These are phyloP conservation scores for Drosophila nr. fundita DNA, from an alignment of 2,888 invertebrate species.

Conservation along the genomic window DNA sequence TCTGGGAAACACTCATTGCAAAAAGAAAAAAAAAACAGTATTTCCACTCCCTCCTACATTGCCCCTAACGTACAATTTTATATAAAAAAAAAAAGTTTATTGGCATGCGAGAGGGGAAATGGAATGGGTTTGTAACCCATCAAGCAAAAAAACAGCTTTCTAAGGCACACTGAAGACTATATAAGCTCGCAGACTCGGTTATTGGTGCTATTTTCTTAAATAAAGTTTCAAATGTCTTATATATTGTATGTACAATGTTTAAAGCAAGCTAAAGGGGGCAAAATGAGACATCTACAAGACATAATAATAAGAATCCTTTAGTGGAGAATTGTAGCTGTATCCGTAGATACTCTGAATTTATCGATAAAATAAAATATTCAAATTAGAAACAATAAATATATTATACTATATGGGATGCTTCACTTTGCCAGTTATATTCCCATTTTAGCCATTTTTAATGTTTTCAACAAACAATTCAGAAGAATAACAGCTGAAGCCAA, in stretches of 20 bases:
- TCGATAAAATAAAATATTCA: background rate
- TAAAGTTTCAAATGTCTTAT: background rate
- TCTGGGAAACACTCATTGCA: slow-evolving; percentile 6
- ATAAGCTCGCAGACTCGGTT: background rate
- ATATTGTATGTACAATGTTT: background rate
- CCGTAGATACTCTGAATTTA: background rate
- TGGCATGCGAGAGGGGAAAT: background rate
- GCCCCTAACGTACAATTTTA: background rate
- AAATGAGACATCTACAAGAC: background rate
- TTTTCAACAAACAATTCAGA: no score
- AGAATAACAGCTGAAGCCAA: background rate
- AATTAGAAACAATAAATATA: background rate
- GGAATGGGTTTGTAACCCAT: background rate
- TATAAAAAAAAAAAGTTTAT: background rate
- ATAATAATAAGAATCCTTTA: background rate
- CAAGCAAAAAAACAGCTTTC: background rate
- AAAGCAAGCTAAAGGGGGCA: background rate
- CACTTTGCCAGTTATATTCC: no score
- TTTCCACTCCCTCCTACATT: background rate
- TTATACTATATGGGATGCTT: background rate
- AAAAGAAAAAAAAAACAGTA: background rate
- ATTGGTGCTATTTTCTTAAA: background rate
- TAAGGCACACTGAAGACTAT: background rate
- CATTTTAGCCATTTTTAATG: background rate
- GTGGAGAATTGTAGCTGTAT: background rate